Conservation (phyloP, 2,888 invertebrate genomes). For the Drosophila aldrichi region DNA sequence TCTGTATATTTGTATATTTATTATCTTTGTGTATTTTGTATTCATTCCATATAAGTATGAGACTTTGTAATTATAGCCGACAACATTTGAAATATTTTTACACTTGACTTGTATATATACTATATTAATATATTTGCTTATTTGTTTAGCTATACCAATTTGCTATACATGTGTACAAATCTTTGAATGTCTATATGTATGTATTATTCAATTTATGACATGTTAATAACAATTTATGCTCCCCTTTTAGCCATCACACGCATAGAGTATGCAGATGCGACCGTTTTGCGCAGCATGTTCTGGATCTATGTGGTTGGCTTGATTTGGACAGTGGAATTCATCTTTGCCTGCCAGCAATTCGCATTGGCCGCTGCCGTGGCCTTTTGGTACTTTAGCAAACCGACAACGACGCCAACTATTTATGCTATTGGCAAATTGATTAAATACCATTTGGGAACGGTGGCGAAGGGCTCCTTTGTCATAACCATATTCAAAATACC, state of each 20-base stretch:
- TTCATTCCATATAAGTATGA: no score
- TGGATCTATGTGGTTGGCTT: conserved; percentile 96
- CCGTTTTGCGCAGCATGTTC: conserved; percentile 96
- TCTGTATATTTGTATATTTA: conserved; percentile 1
- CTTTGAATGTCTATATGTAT: background rate
- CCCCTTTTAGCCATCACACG: conserved; percentile 87
- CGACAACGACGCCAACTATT: conserved; percentile 88
- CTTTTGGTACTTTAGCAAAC: conserved; percentile 96
- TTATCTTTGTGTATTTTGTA: background rate
- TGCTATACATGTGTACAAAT: background rate
- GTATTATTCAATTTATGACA: background rate
- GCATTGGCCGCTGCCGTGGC: conserved; percentile 97
- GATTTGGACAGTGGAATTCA: conserved; percentile 97
- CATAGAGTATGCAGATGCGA: conserved; percentile 91
- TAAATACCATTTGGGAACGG: conserved; percentile 96
- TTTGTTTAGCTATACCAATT: background rate
- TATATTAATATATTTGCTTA: background rate
- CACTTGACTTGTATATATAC: conserved; percentile 16
- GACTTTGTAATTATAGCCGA: background rate
- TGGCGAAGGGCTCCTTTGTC: conserved; percentile 97
- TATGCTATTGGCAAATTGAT: conserved; percentile 89
- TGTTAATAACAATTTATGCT: background rate
- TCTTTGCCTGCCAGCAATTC: conserved; percentile 97
- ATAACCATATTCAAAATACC: conserved; percentile 97
- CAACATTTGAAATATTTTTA: background rate